Evolutionary conservation across 1,140 invertebrate species (phyloP), one percentile per base, ranked within the genome.

Genomic region (Drosophila burlai): DNA sequence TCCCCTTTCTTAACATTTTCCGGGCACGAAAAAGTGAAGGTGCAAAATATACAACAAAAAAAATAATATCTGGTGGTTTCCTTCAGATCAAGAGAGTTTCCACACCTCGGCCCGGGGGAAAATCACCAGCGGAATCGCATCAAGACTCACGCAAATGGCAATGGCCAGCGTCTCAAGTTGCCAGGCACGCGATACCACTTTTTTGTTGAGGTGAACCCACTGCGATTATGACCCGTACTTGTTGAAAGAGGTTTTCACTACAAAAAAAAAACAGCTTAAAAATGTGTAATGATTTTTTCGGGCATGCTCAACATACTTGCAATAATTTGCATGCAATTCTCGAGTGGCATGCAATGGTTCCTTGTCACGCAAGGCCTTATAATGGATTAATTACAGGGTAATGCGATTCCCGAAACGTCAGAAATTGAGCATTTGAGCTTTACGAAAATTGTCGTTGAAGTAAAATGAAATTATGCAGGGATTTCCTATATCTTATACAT

Each of bases 281-380:
- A 76, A 77, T 69, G 74, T 86, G 75, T 71, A 78, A 78, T 71
- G 66, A 65, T 78, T 84, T 83, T 83, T 71, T 64, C 54, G 72
- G 64, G 82, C 83, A 84, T 89, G 84, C 81, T 81, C 73, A 84
- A 64, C 77, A 84, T 67, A 76, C 68, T 84, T 61, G 77, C 81
- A 89, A 89, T 89, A 89, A 90, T 89, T 89, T 89, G 84, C 85
- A 89, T 87, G 84, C 84, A 71, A 87, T 65, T 46, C 50, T 57
- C 54, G 31, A 66, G 55, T 54, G 43, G 81, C 84, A 81, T 84
- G 81, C 81, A 75, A 89, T 63, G 63, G 54, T 31, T 65, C 38
- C 79, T 72, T 43, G 63, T 46, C 84, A 89, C 85, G 84, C 85
- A 76, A 80, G 72, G 45, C 24, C 24, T 29, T 21, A 66, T 89